Percentiles rank a stretch among this genome's conserved stretches.
These are phyloP conservation scores for Labeo catla DNA, from an alignment of 2,113 vertebrate genomes.

Conservation along the genomic window DNA sequence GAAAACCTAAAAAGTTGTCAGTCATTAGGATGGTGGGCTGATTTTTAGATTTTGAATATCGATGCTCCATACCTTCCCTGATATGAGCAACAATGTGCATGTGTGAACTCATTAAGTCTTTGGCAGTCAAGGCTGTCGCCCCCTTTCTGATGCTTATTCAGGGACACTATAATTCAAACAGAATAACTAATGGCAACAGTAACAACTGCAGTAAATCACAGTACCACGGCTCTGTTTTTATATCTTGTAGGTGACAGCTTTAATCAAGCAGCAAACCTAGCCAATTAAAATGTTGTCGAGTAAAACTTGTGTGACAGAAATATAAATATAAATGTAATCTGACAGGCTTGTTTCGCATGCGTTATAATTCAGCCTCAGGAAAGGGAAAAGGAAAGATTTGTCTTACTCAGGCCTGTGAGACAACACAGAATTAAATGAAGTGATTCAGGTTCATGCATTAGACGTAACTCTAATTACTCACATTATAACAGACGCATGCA, in stretches of 20 bases:
- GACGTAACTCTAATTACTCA: constrained; percentile 19
- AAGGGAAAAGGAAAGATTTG: background rate
- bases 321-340: constrained; percentile 16
- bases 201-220: background rate
- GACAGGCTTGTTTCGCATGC: background rate
- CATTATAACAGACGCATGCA: constrained; percentile 17
- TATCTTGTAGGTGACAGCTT: background rate
- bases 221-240: background rate
- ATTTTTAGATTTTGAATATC: background rate
- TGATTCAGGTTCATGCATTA: constrained; percentile 16
- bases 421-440: constrained; percentile 21
- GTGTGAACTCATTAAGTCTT: constrained; percentile 1
- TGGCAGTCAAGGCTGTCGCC: background rate
- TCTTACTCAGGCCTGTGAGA: background rate
- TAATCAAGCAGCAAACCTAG: constrained; percentile 13
- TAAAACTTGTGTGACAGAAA: background rate
- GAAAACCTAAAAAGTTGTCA: background rate
- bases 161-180: constrained; percentile 2
- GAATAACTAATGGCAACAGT: constrained; percentile 6
- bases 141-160: constrained; percentile 6
- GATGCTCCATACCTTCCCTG: background rate
- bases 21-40: background rate
- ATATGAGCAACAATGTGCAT: background rate
- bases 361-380: constrained; percentile 5
- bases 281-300: constrained; percentile 19